A percentile compares a stretch with the other conserved stretches of the same genome.
Evolutionary conservation across 2,797 vertebrate species (phyloP).

Genomic region (Pangasius mekongensis): DNA sequence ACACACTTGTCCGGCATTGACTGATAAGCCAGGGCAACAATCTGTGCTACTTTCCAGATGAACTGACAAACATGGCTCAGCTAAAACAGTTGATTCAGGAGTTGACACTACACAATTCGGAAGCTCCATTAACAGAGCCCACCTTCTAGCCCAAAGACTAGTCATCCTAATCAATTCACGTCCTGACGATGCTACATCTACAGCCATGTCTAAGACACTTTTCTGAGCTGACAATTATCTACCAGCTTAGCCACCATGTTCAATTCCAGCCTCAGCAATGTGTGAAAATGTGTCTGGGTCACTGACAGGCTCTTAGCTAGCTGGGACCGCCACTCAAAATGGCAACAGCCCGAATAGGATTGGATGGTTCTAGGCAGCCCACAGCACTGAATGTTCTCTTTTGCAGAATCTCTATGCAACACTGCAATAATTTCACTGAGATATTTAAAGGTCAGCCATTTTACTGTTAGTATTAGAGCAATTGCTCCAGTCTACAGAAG

Average conservation of each 20-base stretch:
- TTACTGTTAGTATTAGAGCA: background rate
- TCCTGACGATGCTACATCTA: background rate
- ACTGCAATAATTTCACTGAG: background rate
- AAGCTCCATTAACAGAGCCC: background rate
- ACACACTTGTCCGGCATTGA: background rate
- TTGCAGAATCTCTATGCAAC: background rate
- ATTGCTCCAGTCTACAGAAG: background rate
- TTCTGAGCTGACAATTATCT: background rate
- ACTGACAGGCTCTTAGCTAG: background rate
- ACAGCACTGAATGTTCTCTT: background rate
- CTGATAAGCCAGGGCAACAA: background rate
- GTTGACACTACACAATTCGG: background rate
- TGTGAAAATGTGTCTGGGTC: constrained; percentile 5
- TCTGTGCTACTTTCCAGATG: background rate
- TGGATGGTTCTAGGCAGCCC: background rate
- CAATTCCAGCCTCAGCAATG: background rate
- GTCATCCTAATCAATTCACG: background rate
- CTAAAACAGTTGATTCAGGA: background rate
- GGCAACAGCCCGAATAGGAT: background rate
- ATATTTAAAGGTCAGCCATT: constrained; percentile 1
- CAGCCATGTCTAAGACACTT: background rate
- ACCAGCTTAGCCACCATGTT: background rate
- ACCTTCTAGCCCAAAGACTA: background rate
- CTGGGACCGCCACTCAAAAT: background rate
- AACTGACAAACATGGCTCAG: background rate